Base-by-base conservation (phyloP, 2,113 vertebrate species). In the Cyanoderma ruficeps region DNA sequence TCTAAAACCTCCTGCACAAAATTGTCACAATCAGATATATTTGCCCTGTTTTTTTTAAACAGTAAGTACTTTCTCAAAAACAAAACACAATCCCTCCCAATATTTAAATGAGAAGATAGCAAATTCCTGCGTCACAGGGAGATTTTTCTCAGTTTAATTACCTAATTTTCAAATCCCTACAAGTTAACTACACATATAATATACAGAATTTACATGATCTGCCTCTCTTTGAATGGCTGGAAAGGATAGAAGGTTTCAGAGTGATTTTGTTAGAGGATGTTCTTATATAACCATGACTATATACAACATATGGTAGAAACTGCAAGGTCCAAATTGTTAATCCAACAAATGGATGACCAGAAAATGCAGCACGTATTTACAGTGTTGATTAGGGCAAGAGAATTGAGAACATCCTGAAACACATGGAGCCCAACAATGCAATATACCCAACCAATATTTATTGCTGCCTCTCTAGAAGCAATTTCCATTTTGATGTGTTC, bases 401-500 rank as follows among this genome's bases (percentile, higher is more conserved):
- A 96, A 96, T 95, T 95, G 85, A 86, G 87, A 87, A 94, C 79
- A 95, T 91, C 85, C 89, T 84, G 86, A 95, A 97, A 95, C 92
- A 96, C 79, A 95, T 94, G 95, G 87, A 95, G 89, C 82, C 90
- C 91, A 93, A 82, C 94, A 94, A 70, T 37, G 78, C 86, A 96
- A 95, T 96, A 96, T 81, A 88, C 83, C 83, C 93, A 95, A 93
- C 95, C 95, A 96, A 96, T 98, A 98, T 98, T 98, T 98, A 98
- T 96, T 96, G 97, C 96, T 95, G 93, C 93, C 90, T 97, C 96
- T 97, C 94, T 94, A 97, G 85, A 98, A 94, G 96, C 97, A 97
- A 98, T 98, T 98, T 98, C 97, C 97, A 98, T 98, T 98, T 97
- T 98, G 97, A 98, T 97, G 95, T 7, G 67, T 94, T 97, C 94